phyloP scores from a whole-genome alignment of 2,113 vertebrate genomes.

The Rattus rattus region DNA sequence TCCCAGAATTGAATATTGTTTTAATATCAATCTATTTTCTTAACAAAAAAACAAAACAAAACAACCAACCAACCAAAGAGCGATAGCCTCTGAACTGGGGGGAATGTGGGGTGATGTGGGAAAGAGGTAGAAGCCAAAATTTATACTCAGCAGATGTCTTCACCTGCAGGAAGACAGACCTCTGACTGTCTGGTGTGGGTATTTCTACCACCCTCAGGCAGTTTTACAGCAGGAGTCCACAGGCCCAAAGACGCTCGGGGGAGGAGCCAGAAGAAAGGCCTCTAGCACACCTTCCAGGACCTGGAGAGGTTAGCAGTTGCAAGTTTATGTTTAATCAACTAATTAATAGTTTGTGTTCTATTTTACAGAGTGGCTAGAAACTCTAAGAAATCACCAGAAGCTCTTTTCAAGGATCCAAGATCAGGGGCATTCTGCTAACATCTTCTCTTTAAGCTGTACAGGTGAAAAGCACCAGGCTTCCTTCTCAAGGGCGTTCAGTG shows the following conservation, averaged over 20 bases:
- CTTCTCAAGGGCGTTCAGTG: accelerated
- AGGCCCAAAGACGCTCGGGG: not conserved
- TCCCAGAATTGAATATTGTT: constrained; percentile 52
- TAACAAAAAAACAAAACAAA: not conserved
- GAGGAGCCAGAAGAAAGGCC: not conserved
- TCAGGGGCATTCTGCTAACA: not conserved
- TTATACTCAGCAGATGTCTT: accelerated
- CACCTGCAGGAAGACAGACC: no score
- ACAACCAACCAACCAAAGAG: no score
- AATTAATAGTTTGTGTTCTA: not conserved
- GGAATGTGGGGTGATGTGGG: not conserved
- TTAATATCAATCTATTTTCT: constrained; percentile 10
- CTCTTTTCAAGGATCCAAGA: not conserved
- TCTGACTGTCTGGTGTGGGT: no score
- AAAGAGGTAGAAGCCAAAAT: not conserved
- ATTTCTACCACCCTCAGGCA: not conserved
- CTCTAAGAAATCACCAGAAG: not conserved
- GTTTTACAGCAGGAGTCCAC: not conserved
- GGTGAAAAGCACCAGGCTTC: not conserved
- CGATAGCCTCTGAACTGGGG: not conserved
- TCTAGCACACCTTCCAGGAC: not conserved
- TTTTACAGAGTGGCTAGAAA: not conserved
- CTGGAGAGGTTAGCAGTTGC: not conserved
- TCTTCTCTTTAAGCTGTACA: not conserved
- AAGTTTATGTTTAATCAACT: not conserved